Evolutionary conservation across 92 coral and sea anemone species (phyloP), one percentile per base, ranked within the genome.

Genomic region (Siderastrea radians): DNA sequence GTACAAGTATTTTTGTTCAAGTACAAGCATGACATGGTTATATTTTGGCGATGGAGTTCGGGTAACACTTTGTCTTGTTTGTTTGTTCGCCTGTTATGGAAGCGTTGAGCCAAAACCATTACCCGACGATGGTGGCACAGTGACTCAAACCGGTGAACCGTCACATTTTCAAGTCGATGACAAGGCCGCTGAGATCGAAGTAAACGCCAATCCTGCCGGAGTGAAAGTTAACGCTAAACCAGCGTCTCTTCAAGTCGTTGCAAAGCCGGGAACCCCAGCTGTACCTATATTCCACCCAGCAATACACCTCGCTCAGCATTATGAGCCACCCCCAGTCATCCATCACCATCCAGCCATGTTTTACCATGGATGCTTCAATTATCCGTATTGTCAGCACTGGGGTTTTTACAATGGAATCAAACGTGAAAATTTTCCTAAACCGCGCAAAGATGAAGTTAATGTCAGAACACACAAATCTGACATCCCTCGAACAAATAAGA

Each of bases 101-200:
- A 51, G 87, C 80, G 87, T 84, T 74, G 51, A 74, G 60, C 87
- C 81, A 72, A 86, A 69, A 76, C 89, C 96, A 64, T 93, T 90
- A 55, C 96, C 96, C 11, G 83, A 93, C 61, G 87, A 62, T 49
- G 87, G 87, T 72, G 93, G 93, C 38, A 90, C 95, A 17, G 98
- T 94, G 75, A 98, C 96, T 17, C 96, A 92, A 83, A 86, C 98
- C 2, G 99, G 99, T 38, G 99, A 98, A 65, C 99, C 99, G 46
- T 96, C 99, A 38, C 99, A 98, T 94, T 98, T 95, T 80, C 99
- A 98, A 94, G 99, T 98, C 52, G 99, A 98, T 74, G 99, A 98
- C 77, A 96, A 96, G 80, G 98, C 99, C 49, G 99, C 99, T 5
- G 99, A 98, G 79, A 96, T 98, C 43, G 99, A 98, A 88, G 98